Evolutionary conservation across 2,888 invertebrate species (phyloP).

Genomic region (Heliconius ethilla): DNA sequence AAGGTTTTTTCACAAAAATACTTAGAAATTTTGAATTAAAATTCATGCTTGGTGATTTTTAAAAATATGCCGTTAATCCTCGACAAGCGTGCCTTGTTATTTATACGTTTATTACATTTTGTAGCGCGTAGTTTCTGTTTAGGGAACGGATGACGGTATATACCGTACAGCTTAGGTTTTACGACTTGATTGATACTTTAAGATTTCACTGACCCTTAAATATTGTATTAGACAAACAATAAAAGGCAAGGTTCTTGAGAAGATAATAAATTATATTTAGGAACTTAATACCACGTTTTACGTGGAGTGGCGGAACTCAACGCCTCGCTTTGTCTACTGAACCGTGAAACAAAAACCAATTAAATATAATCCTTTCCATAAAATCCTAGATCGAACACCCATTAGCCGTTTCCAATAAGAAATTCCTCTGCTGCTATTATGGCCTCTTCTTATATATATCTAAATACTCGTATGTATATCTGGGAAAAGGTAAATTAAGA

Average conservation of each 20-base stretch:
- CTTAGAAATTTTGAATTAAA: background rate
- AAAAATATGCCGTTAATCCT: constrained; percentile 22
- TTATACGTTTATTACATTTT: constrained; percentile 25
- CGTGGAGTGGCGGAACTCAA: background rate
- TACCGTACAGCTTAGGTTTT: background rate
- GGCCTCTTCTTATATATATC: too few relatives aligned
- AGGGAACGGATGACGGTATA: constrained; percentile 6
- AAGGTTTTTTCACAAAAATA: too few relatives aligned
- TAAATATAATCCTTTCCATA: background rate
- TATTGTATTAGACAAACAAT: background rate
- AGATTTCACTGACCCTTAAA: background rate
- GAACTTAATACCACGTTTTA: background rate
- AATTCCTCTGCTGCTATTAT: too few relatives aligned
- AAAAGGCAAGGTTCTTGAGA: background rate
- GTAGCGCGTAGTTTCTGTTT: background rate
- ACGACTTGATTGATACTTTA: constrained; percentile 6
- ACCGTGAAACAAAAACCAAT: background rate
- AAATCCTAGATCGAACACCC: too few relatives aligned
- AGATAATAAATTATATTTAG: background rate
- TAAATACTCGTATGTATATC: too few relatives aligned
- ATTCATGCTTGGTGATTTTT: constrained; percentile 23
- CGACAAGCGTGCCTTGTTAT: constrained; percentile 14
- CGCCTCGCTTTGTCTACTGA: background rate
- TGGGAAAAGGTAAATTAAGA: too few relatives aligned
- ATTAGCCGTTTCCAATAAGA: too few relatives aligned